phyloP scores from a whole-genome alignment of 2,888 invertebrate genomes.

The Pristionchus fissidentatus region DNA sequence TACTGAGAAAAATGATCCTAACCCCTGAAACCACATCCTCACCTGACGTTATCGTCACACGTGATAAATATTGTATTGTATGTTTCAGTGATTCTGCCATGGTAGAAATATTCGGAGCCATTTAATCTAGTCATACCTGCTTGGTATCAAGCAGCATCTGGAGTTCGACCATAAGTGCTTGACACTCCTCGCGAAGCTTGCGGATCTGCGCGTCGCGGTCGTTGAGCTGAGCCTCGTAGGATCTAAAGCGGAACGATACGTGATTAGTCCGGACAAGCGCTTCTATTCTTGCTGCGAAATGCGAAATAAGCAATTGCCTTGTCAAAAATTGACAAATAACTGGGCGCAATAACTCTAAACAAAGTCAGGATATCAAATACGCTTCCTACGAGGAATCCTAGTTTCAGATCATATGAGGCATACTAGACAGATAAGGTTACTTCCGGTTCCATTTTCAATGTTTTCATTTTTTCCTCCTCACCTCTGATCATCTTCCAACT shows the following conservation, averaged over 20 bases:
- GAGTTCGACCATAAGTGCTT: constrained; percentile 77
- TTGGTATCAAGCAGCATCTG: constrained; percentile 78
- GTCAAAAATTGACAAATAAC: not conserved
- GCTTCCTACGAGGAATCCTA: no score
- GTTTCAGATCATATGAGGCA: not conserved
- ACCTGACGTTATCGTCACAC: no score
- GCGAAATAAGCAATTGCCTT: not conserved
- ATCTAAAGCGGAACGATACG: constrained; percentile 62
- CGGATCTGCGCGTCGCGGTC: constrained; percentile 76
- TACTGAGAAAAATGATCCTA: not conserved
- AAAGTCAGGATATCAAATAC: no score
- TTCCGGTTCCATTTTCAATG: no score
- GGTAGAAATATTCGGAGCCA: no score
- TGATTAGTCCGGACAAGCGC: not conserved
- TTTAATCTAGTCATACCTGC: constrained; percentile 68
- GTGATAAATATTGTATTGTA: no score
- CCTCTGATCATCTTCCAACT: constrained; percentile 78
- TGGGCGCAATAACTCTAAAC: not conserved
- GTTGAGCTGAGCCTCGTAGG: constrained; percentile 77
- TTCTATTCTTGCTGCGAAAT: not conserved
- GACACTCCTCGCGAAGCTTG: constrained; percentile 76
- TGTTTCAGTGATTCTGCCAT: no score
- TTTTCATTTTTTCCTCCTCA: not conserved
- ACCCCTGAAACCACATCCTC: no score
- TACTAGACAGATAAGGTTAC: not conserved